phyloP scores from a whole-genome alignment of 2,888 invertebrate genomes.

The Piscicola geometra region DNA sequence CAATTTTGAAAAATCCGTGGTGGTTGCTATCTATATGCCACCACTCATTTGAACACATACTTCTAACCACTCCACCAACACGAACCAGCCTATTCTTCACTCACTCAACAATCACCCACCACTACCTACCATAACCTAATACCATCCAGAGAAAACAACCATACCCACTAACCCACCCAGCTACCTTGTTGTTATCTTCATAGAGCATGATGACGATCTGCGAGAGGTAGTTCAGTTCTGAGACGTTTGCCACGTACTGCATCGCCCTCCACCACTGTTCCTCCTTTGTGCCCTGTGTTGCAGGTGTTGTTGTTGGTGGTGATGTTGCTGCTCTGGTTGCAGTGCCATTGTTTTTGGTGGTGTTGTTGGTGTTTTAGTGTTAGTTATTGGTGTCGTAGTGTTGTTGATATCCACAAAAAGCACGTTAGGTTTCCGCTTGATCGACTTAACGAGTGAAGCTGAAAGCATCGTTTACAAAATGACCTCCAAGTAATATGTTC shows the following conservation, averaged over 20 bases:
- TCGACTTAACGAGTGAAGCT: too few relatives aligned
- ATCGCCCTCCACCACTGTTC: conserved; percentile 97
- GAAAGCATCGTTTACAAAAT: too few relatives aligned
- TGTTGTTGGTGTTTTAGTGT: too few relatives aligned
- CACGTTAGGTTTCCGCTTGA: too few relatives aligned
- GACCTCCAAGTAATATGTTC: too few relatives aligned
- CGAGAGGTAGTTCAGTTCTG: conserved; percentile 97
- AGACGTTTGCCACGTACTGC: conserved; percentile 83
- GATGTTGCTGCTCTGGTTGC: background rate
- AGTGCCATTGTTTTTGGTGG: background rate
- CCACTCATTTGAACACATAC: too few relatives aligned
- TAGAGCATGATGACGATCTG: conserved; percentile 96
- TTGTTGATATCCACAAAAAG: too few relatives aligned
- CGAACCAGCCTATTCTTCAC: too few relatives aligned
- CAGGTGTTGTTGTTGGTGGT: background rate
- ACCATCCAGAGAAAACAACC: background rate
- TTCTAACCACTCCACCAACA: too few relatives aligned
- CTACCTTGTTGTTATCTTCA: conserved; percentile 89
- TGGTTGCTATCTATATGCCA: too few relatives aligned
- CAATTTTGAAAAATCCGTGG: too few relatives aligned
- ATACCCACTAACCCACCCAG: background rate
- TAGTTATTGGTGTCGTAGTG: too few relatives aligned
- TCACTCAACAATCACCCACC: background rate
- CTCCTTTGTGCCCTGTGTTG: conserved; percentile 61
- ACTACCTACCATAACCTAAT: background rate